Evolutionary conservation across 2,888 invertebrate genomes (phyloP).

Genomic region (Cyaniris semiargus): DNA sequence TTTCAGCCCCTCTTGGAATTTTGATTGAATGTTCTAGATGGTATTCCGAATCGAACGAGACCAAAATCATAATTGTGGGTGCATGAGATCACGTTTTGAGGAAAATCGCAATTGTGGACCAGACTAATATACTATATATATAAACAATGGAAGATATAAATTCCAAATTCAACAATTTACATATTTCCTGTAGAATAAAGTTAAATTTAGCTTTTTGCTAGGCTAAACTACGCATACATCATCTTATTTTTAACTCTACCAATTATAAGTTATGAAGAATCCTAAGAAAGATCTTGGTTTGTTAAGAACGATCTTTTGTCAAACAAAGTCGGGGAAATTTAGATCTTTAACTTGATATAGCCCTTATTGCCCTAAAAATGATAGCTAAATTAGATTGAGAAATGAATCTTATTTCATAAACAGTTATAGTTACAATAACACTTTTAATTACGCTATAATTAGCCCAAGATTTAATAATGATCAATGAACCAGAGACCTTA

Average conservation of each 20-base stretch:
- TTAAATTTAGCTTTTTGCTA: not conserved
- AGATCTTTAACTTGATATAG: not conserved
- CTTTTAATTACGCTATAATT: not conserved
- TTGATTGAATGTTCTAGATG: too few species aligned
- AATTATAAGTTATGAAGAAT: not conserved
- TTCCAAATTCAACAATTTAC: not conserved
- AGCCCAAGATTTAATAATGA: not conserved
- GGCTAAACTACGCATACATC: not conserved
- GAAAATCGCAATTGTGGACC: too few species aligned
- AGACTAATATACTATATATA: too few species aligned
- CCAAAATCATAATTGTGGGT: too few species aligned
- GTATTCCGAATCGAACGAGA: too few species aligned
- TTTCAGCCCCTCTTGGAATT: too few species aligned
- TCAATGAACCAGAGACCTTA: constrained; percentile 14
- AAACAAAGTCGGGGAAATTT: not conserved
- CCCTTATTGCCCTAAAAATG: too few species aligned
- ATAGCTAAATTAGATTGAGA: not conserved
- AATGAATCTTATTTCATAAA: not conserved
- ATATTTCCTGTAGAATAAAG: not conserved
- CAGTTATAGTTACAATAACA: not conserved
- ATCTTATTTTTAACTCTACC: not conserved
- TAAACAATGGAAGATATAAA: not conserved
- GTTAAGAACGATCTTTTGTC: not conserved
- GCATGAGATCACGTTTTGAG: too few species aligned
- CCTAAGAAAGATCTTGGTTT: not conserved